phyloP scores from a whole-genome alignment of 2,888 invertebrate species.

The Cosmia trapezina region DNA sequence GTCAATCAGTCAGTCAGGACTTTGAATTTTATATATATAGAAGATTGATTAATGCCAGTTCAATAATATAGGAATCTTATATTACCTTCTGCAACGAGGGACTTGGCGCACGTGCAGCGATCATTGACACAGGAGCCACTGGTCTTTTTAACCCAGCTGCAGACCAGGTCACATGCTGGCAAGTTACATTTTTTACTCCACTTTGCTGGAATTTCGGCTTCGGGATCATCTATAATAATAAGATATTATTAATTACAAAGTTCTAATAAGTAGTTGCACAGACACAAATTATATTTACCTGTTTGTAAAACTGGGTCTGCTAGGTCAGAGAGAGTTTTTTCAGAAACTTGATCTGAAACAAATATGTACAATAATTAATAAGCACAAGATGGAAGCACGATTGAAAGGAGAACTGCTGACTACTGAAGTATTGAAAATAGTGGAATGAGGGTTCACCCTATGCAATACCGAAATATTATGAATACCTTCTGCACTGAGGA shows the following conservation, averaged over 20 bases:
- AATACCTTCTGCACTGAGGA: constrained; percentile 21
- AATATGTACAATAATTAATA: neutral
- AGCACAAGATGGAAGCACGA: neutral
- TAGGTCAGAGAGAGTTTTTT: neutral
- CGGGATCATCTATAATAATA: constrained; percentile 13
- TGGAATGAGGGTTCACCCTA: neutral
- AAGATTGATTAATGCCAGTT: neutral
- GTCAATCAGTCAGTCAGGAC: too few relatives aligned
- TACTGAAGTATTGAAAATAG: neutral
- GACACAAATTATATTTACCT: neutral
- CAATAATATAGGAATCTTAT: neutral
- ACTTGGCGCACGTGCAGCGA: constrained; percentile 41
- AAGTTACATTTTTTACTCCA: constrained; percentile 1
- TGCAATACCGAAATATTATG: neutral
- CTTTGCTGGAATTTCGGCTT: neutral
- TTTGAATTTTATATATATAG: too few relatives aligned
- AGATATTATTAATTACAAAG: neutral
- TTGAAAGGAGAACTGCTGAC: neutral
- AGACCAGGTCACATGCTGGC: constrained; percentile 22
- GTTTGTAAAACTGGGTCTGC: neutral
- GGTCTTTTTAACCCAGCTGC: constrained; percentile 7
- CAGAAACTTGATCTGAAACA: neutral
- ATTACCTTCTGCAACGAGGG: constrained; percentile 1
- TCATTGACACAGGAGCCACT: constrained; percentile 29
- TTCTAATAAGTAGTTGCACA: neutral